Evolutionary conservation across 2,113 vertebrate genomes (phyloP), one percentile per base, ranked within the genome.

Genomic region (Cacatua alba): DNA sequence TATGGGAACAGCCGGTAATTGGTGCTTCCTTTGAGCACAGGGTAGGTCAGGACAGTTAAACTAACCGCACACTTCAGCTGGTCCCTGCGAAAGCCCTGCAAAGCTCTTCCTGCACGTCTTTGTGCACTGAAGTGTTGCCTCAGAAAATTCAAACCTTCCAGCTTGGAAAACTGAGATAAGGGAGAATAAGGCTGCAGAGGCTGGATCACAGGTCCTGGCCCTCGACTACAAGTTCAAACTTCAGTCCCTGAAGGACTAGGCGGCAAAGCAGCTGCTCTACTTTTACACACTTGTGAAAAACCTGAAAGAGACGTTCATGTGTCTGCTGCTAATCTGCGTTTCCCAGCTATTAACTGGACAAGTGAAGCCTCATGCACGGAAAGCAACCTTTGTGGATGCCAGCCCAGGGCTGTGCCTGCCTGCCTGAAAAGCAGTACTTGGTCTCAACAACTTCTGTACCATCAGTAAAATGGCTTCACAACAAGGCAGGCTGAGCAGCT

Each of bases 291-390:
- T 24, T 18, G 10, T 5, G 64, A 75, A 69, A 69, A 94, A 94
- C 21, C 33, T 2, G 1, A 77, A 49, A 0, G 1, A 77, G 37
- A 48, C 18, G 23, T 33, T 79, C 8, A 39, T 0, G 0, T 41
- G 17, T 23, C 53, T 69, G 63, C 78, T 35, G 79, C 49, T 68
- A 14, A 65, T 25, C 70, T 82, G 41, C 52, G 33, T 57, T 84
- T 86, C 17, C 64, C 20, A 72, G 57, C 48, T 63, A 25, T 8
- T 1, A 2, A 48, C 5, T 2, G 4, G 63, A 70, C 9, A 26
- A 69, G 60, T 2, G 4, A 84, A 86, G 64, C 64, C 82, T 83
- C 53, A 25, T 0, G 0, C 8, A 23, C 5, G 43, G n/a, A 57
- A 31, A 75, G 57, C 35, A 60, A 7, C 37, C 62, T 63, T 29